These are phyloP conservation scores for Phasianus colchicus DNA, from an alignment of 2,113 vertebrate species.

Conservation along the genomic window DNA sequence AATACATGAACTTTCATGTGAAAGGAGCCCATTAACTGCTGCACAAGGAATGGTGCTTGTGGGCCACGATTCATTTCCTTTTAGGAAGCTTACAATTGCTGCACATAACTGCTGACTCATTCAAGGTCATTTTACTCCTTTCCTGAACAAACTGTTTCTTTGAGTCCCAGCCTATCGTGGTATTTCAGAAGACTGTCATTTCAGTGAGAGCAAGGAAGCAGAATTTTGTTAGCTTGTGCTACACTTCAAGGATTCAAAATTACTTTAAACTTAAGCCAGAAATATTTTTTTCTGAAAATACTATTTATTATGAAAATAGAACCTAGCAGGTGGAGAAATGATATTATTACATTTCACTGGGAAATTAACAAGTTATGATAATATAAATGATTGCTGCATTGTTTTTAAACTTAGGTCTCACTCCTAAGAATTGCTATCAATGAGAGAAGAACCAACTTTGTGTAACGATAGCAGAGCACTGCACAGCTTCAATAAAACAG, in stretches of 20 bases:
- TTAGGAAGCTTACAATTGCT: background rate
- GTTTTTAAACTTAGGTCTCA: background rate
- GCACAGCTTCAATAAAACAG: background rate
- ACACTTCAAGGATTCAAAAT: background rate
- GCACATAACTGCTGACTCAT: conserved; percentile 50
- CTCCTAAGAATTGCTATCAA: background rate
- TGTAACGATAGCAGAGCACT: background rate
- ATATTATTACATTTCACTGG: background rate
- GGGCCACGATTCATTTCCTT: conserved; percentile 37
- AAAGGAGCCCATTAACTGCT: conserved; percentile 59
- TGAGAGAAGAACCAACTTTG: background rate
- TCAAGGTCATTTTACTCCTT: conserved; percentile 13
- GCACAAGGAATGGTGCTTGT: background rate
- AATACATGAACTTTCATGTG: conserved; percentile 63
- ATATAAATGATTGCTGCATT: accelerated
- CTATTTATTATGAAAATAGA: background rate
- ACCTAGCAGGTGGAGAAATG: no score
- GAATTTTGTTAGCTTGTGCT: background rate
- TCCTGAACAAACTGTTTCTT: conserved; percentile 16
- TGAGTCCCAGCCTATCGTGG: background rate
- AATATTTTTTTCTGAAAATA: background rate
- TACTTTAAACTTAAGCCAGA: background rate
- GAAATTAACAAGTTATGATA: background rate
- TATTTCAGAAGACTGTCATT: background rate
- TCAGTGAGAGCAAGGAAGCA: background rate